Base-by-base conservation (phyloP, 2,113 vertebrate species). In the Silurus asotus region DNA sequence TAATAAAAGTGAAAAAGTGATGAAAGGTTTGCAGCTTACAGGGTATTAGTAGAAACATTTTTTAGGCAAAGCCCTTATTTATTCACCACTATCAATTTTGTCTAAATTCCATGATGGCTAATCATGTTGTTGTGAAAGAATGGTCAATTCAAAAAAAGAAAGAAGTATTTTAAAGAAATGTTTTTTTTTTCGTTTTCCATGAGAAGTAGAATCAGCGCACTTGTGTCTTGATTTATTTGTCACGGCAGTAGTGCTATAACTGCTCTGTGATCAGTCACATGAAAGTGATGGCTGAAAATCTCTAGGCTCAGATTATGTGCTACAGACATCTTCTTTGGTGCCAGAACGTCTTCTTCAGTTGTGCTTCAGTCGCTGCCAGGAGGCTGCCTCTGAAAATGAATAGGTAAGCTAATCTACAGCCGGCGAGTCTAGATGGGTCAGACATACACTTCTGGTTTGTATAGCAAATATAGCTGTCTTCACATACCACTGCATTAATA, bases 321-420 rank as follows among this genome's bases (percentile, higher is more conserved):
- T 84, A 69, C 56, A 65, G 25, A 56, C n/a, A 37, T 85, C 11
- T 45, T 13, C 17, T 84, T 53, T 78, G 61, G 19, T 79, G 83
- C 61, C 51, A 79, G 25, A 13, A 70, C 70, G 56, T 84, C 56
- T 75, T 64, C 37, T 45, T 56, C 61, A 53, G 25, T 64, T 8
- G 75, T 20, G n/a, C 61, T 65, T 65, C 51, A 19, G 56, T 49
- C 20, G 49, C 25, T 67, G 19, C 51, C 74, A 78, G 59, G 49
- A 17, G n/a, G n/a, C n/a, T 23, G 20, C n/a, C 10, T 56, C 10
- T 6, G 14, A 25, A 78, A 78, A 85, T 48, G 19, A 85, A 79
- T 55, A 69, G 75, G 75, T 55, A 79, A 85, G 82, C 13, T 53
- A 70, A 86, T 58, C 28, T 78, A 80, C 15, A 81, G 14, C 53